Conservation (phyloP, 53 echinoderm and acorn worm genomes). For the Apostichopus leukothele region DNA sequence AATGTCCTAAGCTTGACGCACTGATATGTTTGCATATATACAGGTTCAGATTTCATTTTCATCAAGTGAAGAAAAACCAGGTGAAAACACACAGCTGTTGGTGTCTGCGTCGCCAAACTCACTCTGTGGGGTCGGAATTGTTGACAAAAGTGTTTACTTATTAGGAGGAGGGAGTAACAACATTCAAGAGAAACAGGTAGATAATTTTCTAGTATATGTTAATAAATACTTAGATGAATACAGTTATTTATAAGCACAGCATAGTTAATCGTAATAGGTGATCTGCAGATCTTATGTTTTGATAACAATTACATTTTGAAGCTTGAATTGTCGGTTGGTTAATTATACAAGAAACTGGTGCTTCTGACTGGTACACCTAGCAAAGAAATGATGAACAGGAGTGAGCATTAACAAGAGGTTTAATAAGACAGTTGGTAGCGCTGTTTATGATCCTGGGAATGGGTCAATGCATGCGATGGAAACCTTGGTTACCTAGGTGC, state of each 20-base stretch:
- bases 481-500: no score
- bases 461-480: no score
- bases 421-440: no score
- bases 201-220: background rate
- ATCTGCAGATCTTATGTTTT: background rate
- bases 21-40: background rate
- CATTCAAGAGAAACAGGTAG: slow-evolving; percentile 61
- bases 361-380: no score
- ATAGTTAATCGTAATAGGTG: background rate
- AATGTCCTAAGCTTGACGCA: no score
- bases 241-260: background rate
- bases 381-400: no score
- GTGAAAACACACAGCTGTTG: slow-evolving; percentile 59
- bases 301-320: no score
- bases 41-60: slow-evolving; percentile 80
- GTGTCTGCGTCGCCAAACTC: slow-evolving; percentile 76
- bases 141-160: slow-evolving; percentile 93
- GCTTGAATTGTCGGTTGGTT: no score
- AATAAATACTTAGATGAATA: no score
- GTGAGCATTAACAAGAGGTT: no score
- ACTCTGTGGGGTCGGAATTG: slow-evolving; percentile 90
- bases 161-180: slow-evolving; percentile 83
- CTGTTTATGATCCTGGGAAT: no score
- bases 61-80: slow-evolving; percentile 60
- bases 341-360: no score